phyloP scores from a whole-genome alignment of 2,888 invertebrate species.

The Lottia gigantea region DNA sequence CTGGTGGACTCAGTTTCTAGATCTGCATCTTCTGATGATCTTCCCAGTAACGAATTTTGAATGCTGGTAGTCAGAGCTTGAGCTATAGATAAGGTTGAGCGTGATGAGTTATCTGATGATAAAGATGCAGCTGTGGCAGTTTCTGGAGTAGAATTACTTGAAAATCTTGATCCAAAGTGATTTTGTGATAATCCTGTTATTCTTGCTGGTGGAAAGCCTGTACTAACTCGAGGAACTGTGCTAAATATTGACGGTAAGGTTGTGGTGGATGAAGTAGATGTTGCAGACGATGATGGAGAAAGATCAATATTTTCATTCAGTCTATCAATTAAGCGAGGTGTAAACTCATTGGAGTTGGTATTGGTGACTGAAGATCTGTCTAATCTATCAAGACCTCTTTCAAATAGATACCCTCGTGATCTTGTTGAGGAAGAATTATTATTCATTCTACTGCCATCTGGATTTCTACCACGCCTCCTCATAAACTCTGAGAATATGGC shows the following conservation, averaged over 20 bases:
- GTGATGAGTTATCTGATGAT: neutral
- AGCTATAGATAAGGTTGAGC: neutral
- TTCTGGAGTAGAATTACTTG: neutral
- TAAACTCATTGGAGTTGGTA: neutral
- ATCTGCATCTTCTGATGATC: neutral
- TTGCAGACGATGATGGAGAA: neutral
- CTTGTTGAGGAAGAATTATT: neutral
- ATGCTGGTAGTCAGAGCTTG: neutral
- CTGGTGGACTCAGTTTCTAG: neutral
- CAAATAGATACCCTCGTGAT: neutral
- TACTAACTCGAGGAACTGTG: neutral
- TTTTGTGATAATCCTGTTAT: neutral
- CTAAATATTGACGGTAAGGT: neutral
- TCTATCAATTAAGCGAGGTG: neutral
- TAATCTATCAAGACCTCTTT: neutral
- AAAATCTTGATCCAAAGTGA: neutral
- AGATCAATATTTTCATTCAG: neutral
- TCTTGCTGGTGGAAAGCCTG: neutral
- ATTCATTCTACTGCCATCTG: neutral
- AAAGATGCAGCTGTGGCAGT: neutral
- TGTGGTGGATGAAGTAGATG: neutral
- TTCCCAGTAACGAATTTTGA: neutral
- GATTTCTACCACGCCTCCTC: neutral
- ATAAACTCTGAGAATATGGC: neutral
- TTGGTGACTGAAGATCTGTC: neutral